phyloP scores from a whole-genome alignment of 1,140 invertebrate genomes.

The Caerostris darwini region DNA sequence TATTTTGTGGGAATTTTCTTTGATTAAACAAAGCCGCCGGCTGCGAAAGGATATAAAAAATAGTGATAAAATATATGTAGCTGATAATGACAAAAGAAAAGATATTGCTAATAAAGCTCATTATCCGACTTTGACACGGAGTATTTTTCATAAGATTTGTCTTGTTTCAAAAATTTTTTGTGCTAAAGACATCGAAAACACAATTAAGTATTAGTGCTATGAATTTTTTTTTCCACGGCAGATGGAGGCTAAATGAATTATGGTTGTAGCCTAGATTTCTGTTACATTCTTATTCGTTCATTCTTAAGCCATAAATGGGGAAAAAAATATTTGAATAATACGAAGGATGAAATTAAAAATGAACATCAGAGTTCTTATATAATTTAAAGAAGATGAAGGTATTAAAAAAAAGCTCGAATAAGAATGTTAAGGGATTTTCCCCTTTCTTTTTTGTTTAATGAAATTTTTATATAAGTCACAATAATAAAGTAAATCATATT shows the following conservation, averaged over 20 bases:
- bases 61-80: slow-evolving; percentile 69
- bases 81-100: slow-evolving; percentile 70
- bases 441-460: background rate
- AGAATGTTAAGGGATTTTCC: background rate
- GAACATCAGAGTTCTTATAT: slow-evolving; percentile 12
- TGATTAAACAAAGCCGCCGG: slow-evolving; percentile 72
- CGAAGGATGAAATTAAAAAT: background rate
- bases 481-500: too few species aligned
- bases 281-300: background rate
- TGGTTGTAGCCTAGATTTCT: background rate
- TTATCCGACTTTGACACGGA: slow-evolving; percentile 56
- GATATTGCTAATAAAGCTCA: slow-evolving; percentile 70
- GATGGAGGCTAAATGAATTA: slow-evolving; percentile 68
- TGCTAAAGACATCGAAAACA: slow-evolving; percentile 45
- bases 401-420: background rate
- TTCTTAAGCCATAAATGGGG: background rate
- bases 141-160: slow-evolving; percentile 69
- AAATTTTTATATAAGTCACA: background rate
- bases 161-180: slow-evolving; percentile 13
- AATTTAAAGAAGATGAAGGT: slow-evolving; percentile 27
- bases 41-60: slow-evolving; percentile 37
- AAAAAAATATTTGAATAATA: background rate
- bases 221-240: slow-evolving; percentile 32
- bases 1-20: slow-evolving; percentile 44
- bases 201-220: slow-evolving; percentile 52